phyloP scores from a whole-genome alignment of 1,140 invertebrate species.

The Papilio dardanus region DNA sequence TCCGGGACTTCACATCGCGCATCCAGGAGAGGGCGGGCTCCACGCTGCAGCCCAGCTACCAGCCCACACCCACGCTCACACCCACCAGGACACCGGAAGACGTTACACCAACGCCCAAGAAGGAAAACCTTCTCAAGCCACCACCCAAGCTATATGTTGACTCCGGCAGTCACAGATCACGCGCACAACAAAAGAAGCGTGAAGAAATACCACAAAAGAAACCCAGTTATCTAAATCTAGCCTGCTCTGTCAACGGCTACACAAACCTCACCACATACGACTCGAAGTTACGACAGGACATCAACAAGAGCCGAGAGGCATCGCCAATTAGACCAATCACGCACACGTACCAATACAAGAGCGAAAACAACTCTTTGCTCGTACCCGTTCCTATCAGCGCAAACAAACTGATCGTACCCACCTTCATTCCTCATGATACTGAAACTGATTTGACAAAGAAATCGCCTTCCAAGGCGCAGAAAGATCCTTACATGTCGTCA shows the following conservation, averaged over 20 bases:
- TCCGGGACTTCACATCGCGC: conserved; percentile 83
- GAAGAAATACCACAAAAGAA: conserved; percentile 73
- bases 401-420: conserved; percentile 76
- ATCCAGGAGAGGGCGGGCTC: conserved; percentile 80
- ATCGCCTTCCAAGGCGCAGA: conserved; percentile 79
- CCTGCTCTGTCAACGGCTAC: conserved; percentile 95
- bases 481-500: conserved; percentile 71
- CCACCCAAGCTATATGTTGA: conserved; percentile 72
- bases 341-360: conserved; percentile 83
- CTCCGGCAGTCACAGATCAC: conserved; percentile 66
- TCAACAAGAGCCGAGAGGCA: conserved; percentile 86
- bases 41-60: conserved; percentile 59
- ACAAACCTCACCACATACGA: conserved; percentile 92
- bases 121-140: conserved; percentile 73
- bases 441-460: conserved; percentile 73
- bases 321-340: conserved; percentile 85
- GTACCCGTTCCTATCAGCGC: conserved; percentile 80
- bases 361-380: conserved; percentile 82
- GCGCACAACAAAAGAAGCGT: conserved; percentile 68
- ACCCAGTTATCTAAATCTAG: conserved; percentile 93
- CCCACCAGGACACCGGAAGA: conserved; percentile 68
- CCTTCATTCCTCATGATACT: conserved; percentile 77
- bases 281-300: conserved; percentile 88
- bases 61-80: conserved; percentile 54
- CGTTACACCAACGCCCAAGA: conserved; percentile 63